Evolutionary conservation across 2,113 vertebrate species (phyloP).

Genomic region (Origma solitaria): DNA sequence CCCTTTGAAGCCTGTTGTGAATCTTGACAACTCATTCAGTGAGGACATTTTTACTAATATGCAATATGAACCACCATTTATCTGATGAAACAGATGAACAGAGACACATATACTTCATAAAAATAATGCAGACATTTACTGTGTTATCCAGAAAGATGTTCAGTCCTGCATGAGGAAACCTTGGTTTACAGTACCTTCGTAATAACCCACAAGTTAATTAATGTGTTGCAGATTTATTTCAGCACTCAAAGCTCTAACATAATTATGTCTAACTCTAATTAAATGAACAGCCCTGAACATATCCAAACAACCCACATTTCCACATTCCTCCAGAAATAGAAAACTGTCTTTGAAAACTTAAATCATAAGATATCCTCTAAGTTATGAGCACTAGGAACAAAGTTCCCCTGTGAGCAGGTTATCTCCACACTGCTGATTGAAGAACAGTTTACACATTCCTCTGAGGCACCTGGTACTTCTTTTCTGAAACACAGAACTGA

Average conservation of each 20-base stretch:
- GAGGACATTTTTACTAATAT: neutral
- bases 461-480: neutral
- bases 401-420: neutral
- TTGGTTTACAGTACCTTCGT: neutral
- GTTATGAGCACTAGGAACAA: neutral
- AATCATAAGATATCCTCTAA: neutral
- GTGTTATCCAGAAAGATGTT: neutral
- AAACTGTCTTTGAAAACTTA: neutral
- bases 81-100: neutral
- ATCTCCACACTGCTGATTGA: neutral
- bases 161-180: neutral
- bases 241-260: neutral
- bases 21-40: neutral
- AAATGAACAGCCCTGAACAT: neutral
- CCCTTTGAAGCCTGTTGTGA: neutral
- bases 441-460: neutral
- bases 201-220: neutral
- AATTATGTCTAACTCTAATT: neutral
- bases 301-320: neutral
- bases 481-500: neutral
- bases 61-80: neutral
- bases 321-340: neutral
- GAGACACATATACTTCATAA: neutral
- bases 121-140: neutral
- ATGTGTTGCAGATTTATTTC: neutral